Evolutionary conservation across 1,140 invertebrate genomes (phyloP).

Genomic region (Homalodisca vitripennis): DNA sequence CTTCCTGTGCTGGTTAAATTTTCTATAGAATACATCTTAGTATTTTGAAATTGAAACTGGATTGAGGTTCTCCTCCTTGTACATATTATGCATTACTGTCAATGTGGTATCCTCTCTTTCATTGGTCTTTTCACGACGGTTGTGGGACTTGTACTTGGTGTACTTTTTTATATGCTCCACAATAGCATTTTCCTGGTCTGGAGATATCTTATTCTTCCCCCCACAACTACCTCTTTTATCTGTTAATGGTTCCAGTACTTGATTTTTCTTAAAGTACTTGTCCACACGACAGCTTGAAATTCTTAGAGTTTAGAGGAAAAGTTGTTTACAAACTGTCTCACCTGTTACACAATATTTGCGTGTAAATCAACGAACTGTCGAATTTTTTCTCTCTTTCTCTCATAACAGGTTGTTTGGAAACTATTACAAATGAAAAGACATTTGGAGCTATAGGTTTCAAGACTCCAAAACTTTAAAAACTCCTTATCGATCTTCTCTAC

Average conservation of each 20-base stretch:
- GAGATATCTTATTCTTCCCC: not conserved
- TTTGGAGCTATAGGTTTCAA: no score
- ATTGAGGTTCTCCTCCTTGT: not conserved
- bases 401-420: no score
- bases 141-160: not conserved
- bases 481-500: no score
- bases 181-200: not conserved
- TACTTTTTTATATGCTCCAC: not conserved
- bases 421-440: no score
- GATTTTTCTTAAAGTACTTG: not conserved
- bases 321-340: not conserved
- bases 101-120: not conserved
- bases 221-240: not conserved
- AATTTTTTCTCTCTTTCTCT: no score
- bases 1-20: not conserved
- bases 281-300: not conserved
- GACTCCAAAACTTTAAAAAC: no score
- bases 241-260: not conserved
- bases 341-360: not conserved
- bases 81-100: not conserved
- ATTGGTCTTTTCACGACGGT: not conserved
- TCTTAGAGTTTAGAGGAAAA: not conserved
- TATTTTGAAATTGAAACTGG: not conserved
- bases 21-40: not conserved
- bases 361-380: no score